Evolutionary conservation across 2,113 vertebrate genomes (phyloP), one percentile per base, ranked within the genome.

Genomic region (Arvicanthis niloticus): DNA sequence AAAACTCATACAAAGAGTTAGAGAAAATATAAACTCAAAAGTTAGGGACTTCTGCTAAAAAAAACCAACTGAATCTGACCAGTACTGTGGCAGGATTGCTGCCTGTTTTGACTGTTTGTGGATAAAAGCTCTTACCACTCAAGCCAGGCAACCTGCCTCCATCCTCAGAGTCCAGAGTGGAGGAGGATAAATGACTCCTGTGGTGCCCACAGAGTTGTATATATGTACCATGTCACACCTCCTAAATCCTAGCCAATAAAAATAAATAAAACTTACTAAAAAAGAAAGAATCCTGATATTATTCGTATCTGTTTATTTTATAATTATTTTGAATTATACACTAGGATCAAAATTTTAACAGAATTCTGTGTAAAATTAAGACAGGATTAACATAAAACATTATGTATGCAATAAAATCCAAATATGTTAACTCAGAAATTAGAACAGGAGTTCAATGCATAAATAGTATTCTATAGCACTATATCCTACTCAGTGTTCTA

Each of bases 11-110:
- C n/a, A 37, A 81, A 67, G 29, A 92, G 7, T 58, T 88, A 67
- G 91, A 65, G 77, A 86, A 96, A 96, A 91, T 97, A 67, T 72
- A 84, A 94, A 91, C 89, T 88, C 67, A 76, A 51, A 87, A 65
- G 31, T 91, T 89, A 73, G 56, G 76, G 81, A 29, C 80, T 95
- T 11, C 75, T 88, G 42, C 67, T 93, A 15, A 89, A 88, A 58
- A 16, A 21, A 93, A 91, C 72, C 81, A 82, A 53, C 91, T 37
- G 81, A 80, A 75, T 82, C 17, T 86, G 37, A 76, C 85, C 26
- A 85, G 86, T 26, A 56, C 45, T 73, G 34, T 86, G 70, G 67
- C 81, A 95, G 72, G 86, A 60, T 29, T 29, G 82, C 58, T 65
- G 40, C 22, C 58, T 45, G 58, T 65, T 65, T 29, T 65, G 40